Evolutionary conservation across 1,140 invertebrate species (phyloP).

Genomic region (Goniozus legneri): DNA sequence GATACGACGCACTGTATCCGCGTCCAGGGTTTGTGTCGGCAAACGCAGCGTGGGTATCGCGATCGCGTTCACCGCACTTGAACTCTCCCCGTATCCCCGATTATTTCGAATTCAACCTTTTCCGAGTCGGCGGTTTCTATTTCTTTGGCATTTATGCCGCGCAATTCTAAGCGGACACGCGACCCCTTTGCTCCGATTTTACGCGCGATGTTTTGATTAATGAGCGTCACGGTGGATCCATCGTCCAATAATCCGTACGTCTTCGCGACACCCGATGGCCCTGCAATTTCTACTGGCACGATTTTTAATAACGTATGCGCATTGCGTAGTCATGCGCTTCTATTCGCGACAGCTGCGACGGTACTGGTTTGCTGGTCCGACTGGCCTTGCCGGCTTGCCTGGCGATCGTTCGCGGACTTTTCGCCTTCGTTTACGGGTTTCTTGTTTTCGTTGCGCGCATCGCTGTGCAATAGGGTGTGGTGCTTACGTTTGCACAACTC

Average conservation of each 20-base stretch:
- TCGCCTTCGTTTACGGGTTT: background rate
- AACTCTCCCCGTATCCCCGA: background rate
- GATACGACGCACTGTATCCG: background rate
- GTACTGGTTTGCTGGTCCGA: no score
- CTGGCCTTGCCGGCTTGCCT: background rate
- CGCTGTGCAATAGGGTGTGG: background rate
- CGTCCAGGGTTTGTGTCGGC: slow-evolving; percentile 2
- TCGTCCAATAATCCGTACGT: slow-evolving; percentile 22
- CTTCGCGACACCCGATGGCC: background rate
- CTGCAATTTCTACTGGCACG: background rate
- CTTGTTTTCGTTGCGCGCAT: background rate
- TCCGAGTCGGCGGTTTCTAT: background rate
- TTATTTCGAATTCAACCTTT: background rate
- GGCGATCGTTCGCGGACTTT: background rate
- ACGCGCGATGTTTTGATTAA: slow-evolving; percentile 12
- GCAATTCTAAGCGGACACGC: background rate
- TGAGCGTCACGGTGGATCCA: slow-evolving; percentile 20
- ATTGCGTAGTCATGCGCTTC: background rate
- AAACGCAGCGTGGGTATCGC: background rate
- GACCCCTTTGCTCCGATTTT: slow-evolving; percentile 8
- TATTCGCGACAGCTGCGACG: no score
- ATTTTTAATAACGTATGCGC: background rate
- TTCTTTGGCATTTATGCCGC: background rate
- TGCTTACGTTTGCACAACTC: background rate
- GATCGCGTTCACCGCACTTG: background rate